phyloP scores from a whole-genome alignment of 2,888 invertebrate species.

The Epinotia nisella region DNA sequence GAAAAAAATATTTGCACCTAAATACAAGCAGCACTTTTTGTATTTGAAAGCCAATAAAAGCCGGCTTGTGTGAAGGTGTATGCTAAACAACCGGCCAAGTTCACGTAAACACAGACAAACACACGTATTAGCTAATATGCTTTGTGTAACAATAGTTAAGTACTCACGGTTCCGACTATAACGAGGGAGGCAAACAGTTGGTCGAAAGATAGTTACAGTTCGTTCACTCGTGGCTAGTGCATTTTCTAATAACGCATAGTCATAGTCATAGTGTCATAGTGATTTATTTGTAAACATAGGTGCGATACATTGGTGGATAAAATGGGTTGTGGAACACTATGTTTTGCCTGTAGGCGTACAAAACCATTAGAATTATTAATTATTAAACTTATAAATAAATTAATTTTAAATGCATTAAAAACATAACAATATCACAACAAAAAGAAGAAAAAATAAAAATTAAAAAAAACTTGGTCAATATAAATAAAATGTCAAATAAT shows the following conservation, averaged over 20 bases:
- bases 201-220: conserved; percentile 11
- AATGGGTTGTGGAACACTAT: too few relatives aligned
- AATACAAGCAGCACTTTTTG: background rate
- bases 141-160: conserved; percentile 31
- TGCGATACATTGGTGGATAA: too few relatives aligned
- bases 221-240: background rate
- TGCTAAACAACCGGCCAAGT: conserved; percentile 1
- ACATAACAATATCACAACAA: too few relatives aligned
- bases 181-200: conserved; percentile 21
- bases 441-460: too few relatives aligned
- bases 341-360: too few relatives aligned
- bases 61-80: background rate
- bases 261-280: too few relatives aligned
- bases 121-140: conserved; percentile 23
- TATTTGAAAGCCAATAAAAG: background rate
- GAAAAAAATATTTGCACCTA: background rate
- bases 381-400: too few relatives aligned
- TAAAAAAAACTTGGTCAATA: too few relatives aligned
- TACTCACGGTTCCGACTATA: conserved; percentile 38
- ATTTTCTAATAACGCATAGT: background rate
- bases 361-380: too few relatives aligned
- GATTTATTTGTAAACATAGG: too few relatives aligned
- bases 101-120: background rate
- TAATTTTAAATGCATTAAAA: too few relatives aligned
- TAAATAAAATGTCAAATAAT: too few relatives aligned